Evolutionary conservation across 2,888 invertebrate species (phyloP), one percentile per base, ranked within the genome.

Genomic region (Caenorhabditis virilis): DNA sequence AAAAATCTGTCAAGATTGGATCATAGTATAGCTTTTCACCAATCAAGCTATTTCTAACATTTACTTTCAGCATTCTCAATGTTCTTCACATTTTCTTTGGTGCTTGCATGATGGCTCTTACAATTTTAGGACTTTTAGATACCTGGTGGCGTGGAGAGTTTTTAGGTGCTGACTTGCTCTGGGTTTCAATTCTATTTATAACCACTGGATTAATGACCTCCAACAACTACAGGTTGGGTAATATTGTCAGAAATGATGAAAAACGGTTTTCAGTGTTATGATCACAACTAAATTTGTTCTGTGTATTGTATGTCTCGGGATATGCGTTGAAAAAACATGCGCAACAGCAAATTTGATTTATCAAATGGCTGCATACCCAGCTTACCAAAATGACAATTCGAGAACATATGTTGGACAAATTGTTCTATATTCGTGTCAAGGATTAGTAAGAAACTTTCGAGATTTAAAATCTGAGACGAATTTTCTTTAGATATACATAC

Each of bases 131-230:
- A 22, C 60, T 80, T 6, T 57, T 74, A 27, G 68, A 78, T 30
- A 56, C 78, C 7, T 67, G 66, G 26, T 82, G 82, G 81, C 72
- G 75, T 36, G 82, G 80, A 39, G 80, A 78, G 42, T 83, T 74
- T 53, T 46, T 78, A 9, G 76, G 82, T 20, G 77, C 78, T 13
- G 81, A 82, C 47, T 62, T 83, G 18, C 66, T 83, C 0, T 82
- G 82, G 82, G 62, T 76, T 23, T 75, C 77, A 0, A 62, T 77
- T 33, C 69, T 82, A 3, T 78, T 79, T 49, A 70, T 76, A 36
- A 73, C 74, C 7, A 75, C 78, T 13, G 78, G 75, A 46, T 39
- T 82, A 6, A 62, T 83, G 27, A 65, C 71, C 25, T 75, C 77
- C 2, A 57, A 60, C 26, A 78, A 82, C 58, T 69, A 72, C 43